These are phyloP conservation scores for Otus scops DNA, from an alignment of 2,797 vertebrate genomes.

Conservation along the genomic window DNA sequence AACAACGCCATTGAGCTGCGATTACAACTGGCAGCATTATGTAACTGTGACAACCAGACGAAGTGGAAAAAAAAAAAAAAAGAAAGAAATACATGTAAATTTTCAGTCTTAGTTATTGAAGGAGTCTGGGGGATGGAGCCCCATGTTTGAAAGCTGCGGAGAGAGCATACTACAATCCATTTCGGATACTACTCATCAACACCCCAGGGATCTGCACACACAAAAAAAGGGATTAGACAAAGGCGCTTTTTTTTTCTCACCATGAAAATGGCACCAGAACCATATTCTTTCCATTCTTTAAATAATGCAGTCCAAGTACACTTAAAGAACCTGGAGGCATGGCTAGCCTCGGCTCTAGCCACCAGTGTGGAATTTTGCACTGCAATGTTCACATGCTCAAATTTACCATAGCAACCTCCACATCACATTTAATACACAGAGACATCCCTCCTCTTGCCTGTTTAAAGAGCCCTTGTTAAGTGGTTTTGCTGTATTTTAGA, in stretches of 20 bases:
- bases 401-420: constrained; percentile 65
- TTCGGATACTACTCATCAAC: neutral
- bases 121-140: constrained; percentile 11
- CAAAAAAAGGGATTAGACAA: neutral
- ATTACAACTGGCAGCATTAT: constrained; percentile 54
- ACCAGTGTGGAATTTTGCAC: constrained; percentile 29
- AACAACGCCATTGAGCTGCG: constrained; percentile 30
- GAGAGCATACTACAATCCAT: neutral
- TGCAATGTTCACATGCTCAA: constrained; percentile 28
- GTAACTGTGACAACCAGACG: constrained; percentile 44
- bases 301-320: neutral
- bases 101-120: constrained; percentile 5
- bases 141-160: neutral
- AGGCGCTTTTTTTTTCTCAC: neutral
- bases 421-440: constrained; percentile 62
- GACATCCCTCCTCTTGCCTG: constrained; percentile 54
- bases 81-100: neutral
- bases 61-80: neutral
- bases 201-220: neutral
- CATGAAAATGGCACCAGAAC: neutral
- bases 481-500: constrained; percentile 67
- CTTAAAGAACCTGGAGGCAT: constrained; percentile 40
- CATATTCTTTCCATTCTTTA: neutral
- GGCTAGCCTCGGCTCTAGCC: neutral
- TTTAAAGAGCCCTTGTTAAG: constrained; percentile 70